These are phyloP conservation scores for Neoarius graeffei DNA, from an alignment of 2,113 vertebrate species.

Conservation along the genomic window DNA sequence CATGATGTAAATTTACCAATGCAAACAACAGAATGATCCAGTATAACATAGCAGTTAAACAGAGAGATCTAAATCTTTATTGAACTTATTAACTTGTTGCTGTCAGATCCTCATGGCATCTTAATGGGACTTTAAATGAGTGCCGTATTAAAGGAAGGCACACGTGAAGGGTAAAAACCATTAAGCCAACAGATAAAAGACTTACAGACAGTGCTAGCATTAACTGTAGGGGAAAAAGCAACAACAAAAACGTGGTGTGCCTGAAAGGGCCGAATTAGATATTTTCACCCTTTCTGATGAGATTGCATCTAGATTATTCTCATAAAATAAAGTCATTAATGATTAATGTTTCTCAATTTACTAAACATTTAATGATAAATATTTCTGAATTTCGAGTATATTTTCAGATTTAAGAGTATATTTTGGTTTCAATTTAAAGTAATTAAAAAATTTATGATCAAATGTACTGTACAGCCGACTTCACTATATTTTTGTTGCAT, in stretches of 20 bases:
- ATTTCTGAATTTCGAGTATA: not conserved
- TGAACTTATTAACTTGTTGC: constrained; percentile 2
- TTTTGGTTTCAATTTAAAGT: not conserved
- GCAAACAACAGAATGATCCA: not conserved
- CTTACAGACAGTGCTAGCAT: not conserved
- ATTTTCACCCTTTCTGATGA: not conserved
- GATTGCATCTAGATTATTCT: not conserved
- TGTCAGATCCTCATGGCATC: not conserved
- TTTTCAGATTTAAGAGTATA: not conserved
- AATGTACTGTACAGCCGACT: not conserved
- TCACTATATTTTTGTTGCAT: not conserved
- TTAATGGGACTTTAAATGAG: not conserved
- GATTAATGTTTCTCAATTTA: not conserved
- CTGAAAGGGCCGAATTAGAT: not conserved
- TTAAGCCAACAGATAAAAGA: constrained; percentile 4
- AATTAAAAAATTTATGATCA: not conserved
- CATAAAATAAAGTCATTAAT: not conserved
- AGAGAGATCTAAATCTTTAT: not conserved
- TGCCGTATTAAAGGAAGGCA: not conserved
- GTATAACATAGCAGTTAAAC: not conserved
- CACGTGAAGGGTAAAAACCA: not conserved
- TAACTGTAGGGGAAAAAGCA: not conserved
- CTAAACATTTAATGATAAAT: not conserved
- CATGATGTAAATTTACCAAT: not conserved
- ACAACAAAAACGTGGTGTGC: not conserved